These are phyloP conservation scores for Pristionchus fissidentatus DNA, from an alignment of 2,888 invertebrate species.

Conservation along the genomic window DNA sequence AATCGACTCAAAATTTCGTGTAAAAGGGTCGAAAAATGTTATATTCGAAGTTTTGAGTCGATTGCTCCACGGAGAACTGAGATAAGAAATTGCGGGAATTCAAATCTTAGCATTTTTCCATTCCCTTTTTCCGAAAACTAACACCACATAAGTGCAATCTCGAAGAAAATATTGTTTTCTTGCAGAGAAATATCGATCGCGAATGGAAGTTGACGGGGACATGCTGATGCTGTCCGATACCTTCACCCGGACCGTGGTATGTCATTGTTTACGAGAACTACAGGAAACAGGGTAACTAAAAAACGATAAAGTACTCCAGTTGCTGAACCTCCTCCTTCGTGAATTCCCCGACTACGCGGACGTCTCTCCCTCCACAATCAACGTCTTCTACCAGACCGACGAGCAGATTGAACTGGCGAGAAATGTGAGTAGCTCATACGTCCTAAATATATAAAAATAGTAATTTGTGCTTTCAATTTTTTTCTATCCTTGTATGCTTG, in stretches of 20 bases:
- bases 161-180: too few species aligned
- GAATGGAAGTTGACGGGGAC: neutral
- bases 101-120: too few species aligned
- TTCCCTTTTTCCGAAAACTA: too few species aligned
- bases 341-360: neutral
- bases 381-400: conserved; percentile 33
- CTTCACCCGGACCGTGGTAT: neutral
- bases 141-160: too few species aligned
- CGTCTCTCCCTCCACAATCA: neutral
- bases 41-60: too few species aligned
- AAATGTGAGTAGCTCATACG: neutral
- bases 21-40: too few species aligned
- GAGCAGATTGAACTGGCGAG: neutral
- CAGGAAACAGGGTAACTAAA: neutral
- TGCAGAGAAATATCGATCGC: neutral
- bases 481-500: neutral
- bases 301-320: neutral
- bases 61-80: too few species aligned
- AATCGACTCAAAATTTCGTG: too few species aligned
- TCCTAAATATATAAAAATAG: too few species aligned
- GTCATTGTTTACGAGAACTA: neutral
- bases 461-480: neutral
- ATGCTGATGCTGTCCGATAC: neutral
- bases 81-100: too few species aligned
- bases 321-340: neutral